These are phyloP conservation scores for Cavia aperea DNA, from an alignment of 2,113 vertebrate genomes.

Conservation along the genomic window DNA sequence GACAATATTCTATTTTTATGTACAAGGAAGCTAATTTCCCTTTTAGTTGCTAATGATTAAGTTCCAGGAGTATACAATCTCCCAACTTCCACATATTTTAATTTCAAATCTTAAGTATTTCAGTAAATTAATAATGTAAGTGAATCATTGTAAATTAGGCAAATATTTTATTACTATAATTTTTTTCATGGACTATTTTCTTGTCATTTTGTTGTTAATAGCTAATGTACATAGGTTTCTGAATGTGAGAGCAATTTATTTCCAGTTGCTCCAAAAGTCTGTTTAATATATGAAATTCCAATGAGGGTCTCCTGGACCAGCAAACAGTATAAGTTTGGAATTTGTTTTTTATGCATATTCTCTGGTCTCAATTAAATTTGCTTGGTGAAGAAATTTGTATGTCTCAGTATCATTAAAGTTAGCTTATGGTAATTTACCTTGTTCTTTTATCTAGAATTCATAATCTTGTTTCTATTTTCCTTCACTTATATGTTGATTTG, in stretches of 20 bases:
- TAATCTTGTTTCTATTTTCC: not conserved
- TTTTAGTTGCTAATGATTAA: not conserved
- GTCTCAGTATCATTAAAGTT: not conserved
- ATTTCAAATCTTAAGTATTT: not conserved
- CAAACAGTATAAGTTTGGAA: not conserved
- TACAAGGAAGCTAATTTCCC: not conserved
- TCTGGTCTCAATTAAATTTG: not conserved
- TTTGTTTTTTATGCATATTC: not conserved
- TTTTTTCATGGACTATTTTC: not conserved
- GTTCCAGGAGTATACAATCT: not conserved
- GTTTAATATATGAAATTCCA: not conserved
- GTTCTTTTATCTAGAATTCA: not conserved
- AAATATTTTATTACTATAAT: not conserved
- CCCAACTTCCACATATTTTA: not conserved
- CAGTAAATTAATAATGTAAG: not conserved
- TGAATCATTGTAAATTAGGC: not conserved
- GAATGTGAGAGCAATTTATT: not conserved
- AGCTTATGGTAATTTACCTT: not conserved
- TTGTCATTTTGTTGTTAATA: not conserved
- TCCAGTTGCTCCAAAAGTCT: not conserved
- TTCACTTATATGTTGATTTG: not conserved
- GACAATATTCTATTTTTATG: not conserved
- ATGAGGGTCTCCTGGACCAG: not conserved
- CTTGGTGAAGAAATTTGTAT: not conserved
- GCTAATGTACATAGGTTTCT: not conserved